Evolutionary conservation across 2,113 vertebrate genomes (phyloP).

Genomic region (Amphiprion ocellaris): DNA sequence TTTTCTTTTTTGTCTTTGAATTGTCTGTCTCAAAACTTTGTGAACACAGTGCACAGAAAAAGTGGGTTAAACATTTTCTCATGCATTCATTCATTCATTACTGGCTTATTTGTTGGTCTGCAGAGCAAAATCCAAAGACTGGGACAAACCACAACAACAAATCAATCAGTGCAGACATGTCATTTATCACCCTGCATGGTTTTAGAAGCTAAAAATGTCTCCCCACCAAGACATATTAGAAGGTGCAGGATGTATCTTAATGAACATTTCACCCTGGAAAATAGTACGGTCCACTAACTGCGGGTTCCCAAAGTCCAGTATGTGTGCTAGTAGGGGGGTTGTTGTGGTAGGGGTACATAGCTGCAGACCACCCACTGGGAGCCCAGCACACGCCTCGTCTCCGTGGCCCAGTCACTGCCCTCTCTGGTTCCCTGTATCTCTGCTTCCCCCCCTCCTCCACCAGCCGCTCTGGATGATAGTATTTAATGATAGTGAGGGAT

Average conservation of each 20-base stretch:
- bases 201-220: conserved; percentile 53
- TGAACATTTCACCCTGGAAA: conserved; percentile 37
- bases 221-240: conserved; percentile 18
- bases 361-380: conserved; percentile 82
- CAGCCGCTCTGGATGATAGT: conserved; percentile 72
- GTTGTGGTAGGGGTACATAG: conserved; percentile 38
- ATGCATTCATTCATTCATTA: conserved; percentile 33
- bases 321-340: conserved; percentile 30
- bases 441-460: background rate
- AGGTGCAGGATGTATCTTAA: conserved; percentile 29
- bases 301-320: conserved; percentile 58
- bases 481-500: conserved; percentile 86
- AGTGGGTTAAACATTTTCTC: conserved; percentile 27
- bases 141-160: conserved; percentile 26
- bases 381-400: conserved; percentile 61
- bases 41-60: conserved; percentile 8
- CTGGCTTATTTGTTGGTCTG: conserved; percentile 44
- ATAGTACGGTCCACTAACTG: conserved; percentile 31
- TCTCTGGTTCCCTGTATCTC: conserved; percentile 62
- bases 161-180: conserved; percentile 24
- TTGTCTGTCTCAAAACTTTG: conserved; percentile 7
- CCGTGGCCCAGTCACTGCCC: conserved; percentile 53
- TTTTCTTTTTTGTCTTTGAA: conserved; percentile 5
- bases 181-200: conserved; percentile 10
- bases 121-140: conserved; percentile 8